A percentile compares a stretch with the other conserved stretches of the same genome.
Evolutionary conservation across 2,113 vertebrate species (phyloP).

Genomic region (Chaenogobius annularis): DNA sequence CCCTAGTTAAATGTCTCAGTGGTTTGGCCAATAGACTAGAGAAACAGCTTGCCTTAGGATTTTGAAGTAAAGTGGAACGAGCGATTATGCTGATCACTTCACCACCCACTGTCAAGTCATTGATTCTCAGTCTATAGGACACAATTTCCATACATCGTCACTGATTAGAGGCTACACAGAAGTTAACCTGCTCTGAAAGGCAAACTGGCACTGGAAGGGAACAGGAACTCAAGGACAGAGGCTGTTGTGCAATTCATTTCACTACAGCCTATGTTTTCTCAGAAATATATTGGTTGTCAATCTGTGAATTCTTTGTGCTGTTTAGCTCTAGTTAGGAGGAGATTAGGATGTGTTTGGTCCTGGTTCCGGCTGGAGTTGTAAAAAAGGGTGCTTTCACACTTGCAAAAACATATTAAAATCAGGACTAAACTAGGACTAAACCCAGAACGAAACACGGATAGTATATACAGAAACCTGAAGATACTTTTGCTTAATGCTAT

Average conservation of each 20-base stretch:
- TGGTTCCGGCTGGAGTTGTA: not conserved
- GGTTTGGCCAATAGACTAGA: constrained; percentile 49
- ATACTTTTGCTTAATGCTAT: constrained; percentile 24
- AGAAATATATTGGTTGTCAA: too few species aligned
- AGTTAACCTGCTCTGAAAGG: constrained; percentile 54
- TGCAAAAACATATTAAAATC: too few species aligned
- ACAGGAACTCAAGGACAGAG: constrained; percentile 25
- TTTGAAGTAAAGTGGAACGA: constrained; percentile 55
- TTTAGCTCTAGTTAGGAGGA: too few species aligned
- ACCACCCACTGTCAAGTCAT: constrained; percentile 64
- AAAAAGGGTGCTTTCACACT: too few species aligned
- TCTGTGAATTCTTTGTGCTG: too few species aligned
- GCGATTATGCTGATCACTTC: constrained; percentile 63
- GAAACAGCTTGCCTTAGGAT: constrained; percentile 63
- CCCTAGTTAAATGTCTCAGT: constrained; percentile 44
- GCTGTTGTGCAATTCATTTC: not conserved
- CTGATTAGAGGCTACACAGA: constrained; percentile 55
- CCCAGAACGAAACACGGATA: not conserved
- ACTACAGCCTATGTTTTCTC: constrained; percentile 1
- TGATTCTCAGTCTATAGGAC: constrained; percentile 62
- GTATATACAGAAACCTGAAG: constrained; percentile 7
- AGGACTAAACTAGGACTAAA: too few species aligned
- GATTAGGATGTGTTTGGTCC: not conserved
- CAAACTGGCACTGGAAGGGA: constrained; percentile 14
- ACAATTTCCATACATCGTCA: constrained; percentile 54